A percentile compares a stretch with the other conserved stretches of the same genome.
phyloP scores from a whole-genome alignment of 2,113 vertebrate genomes.

The Nyctibius bracteatus region DNA sequence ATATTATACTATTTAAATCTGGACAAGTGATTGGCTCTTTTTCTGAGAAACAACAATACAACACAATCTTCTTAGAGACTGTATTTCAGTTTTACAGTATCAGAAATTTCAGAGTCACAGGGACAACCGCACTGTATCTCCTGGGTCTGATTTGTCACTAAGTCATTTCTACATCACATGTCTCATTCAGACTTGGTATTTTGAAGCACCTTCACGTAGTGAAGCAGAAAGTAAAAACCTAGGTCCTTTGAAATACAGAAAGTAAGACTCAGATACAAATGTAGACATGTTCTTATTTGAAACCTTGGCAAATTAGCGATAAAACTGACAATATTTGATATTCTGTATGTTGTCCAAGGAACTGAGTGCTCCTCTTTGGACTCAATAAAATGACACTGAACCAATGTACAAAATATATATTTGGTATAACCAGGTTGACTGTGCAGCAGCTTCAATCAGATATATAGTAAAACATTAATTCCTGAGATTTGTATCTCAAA shows the following conservation, averaged over 20 bases:
- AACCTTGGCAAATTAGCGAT: background rate
- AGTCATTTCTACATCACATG: background rate
- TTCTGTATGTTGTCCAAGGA: background rate
- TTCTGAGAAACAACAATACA: background rate
- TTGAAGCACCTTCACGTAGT: background rate
- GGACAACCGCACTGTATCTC: background rate
- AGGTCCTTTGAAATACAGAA: background rate
- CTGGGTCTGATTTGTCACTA: background rate
- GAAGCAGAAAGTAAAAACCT: background rate
- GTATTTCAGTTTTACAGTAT: background rate
- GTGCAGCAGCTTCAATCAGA: background rate
- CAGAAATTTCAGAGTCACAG: background rate
- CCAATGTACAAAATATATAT: background rate
- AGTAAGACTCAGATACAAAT: background rate
- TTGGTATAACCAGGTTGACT: background rate
- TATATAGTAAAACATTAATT: background rate
- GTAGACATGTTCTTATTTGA: background rate
- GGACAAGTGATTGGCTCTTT: background rate
- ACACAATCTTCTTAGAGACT: background rate
- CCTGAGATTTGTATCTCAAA: background rate
- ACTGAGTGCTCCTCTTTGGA: background rate
- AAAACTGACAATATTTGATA: background rate
- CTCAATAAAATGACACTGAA: background rate
- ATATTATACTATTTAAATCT: background rate
- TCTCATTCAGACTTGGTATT: background rate